Evolutionary conservation across 2,113 vertebrate genomes (phyloP).

Genomic region (Natator depressus): DNA sequence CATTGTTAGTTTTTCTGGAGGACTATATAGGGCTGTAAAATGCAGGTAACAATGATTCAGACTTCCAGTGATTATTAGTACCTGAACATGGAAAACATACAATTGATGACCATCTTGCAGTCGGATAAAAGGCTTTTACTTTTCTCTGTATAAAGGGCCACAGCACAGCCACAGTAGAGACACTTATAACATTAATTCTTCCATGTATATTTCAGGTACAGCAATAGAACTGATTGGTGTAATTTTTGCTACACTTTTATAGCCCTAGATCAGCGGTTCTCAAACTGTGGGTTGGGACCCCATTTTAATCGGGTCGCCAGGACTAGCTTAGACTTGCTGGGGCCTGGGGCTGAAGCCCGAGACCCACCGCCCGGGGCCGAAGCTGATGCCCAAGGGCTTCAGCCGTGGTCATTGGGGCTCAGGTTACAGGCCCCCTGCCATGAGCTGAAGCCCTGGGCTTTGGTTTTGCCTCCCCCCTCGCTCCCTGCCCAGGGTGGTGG

Average conservation of each 20-base stretch:
- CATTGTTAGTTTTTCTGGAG: conserved; percentile 62
- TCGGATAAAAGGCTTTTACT: not conserved
- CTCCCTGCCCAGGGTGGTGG: too few species aligned
- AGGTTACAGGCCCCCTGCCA: too few species aligned
- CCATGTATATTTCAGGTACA: not conserved
- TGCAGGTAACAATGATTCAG: conserved; percentile 15
- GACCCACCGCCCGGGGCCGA: too few species aligned
- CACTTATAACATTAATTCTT: not conserved
- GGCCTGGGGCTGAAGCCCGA: too few species aligned
- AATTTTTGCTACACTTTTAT: conserved; percentile 58
- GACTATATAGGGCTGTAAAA: conserved; percentile 74
- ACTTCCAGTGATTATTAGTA: conserved; percentile 8
- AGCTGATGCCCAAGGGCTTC: too few species aligned
- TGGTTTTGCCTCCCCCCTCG: too few species aligned
- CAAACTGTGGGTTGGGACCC: too few species aligned
- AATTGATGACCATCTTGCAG: not conserved
- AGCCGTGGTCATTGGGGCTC: too few species aligned
- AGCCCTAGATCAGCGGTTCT: conserved; percentile 17
- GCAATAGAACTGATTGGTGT: not conserved
- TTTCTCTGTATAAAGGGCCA: not conserved
- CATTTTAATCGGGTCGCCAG: too few species aligned
- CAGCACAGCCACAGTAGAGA: not conserved
- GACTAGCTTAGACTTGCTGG: too few species aligned
- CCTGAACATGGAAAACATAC: not conserved
- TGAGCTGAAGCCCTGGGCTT: too few species aligned